Evolutionary conservation across 1,140 invertebrate genomes (phyloP).

Genomic region (Pseudomyrmex pallidus): DNA sequence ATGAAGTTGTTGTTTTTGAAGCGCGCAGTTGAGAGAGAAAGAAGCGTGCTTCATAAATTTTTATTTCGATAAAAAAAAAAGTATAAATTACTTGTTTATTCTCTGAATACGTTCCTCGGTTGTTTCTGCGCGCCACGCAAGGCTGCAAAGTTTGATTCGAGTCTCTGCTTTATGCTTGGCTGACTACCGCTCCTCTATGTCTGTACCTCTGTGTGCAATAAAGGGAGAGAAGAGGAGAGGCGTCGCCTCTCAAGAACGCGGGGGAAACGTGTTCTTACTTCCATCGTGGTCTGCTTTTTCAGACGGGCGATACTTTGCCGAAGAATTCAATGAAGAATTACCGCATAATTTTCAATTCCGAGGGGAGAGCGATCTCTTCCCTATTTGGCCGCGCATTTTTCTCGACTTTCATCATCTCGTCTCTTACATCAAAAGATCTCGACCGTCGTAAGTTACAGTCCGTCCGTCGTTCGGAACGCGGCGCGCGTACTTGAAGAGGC

Average conservation of each 20-base stretch:
- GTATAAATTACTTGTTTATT: conserved; percentile 27
- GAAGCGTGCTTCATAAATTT: too few relatives aligned
- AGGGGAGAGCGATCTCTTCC: conserved; percentile 33
- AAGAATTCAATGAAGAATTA: conserved; percentile 72
- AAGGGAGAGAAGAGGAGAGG: conserved; percentile 66
- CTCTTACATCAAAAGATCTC: conserved; percentile 10
- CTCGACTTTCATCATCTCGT: conserved; percentile 41
- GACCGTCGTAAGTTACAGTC: conserved; percentile 5
- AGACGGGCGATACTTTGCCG: conserved; percentile 61
- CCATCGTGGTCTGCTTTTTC: conserved; percentile 72
- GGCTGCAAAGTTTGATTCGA: conserved; percentile 80
- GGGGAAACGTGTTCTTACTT: conserved; percentile 72
- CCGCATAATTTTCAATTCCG: conserved; percentile 57
- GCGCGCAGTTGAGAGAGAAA: too few relatives aligned
- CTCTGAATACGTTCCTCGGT: conserved; percentile 51
- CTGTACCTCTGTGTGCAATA: conserved; percentile 70
- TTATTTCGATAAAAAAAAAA: too few relatives aligned
- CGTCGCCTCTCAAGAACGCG: conserved; percentile 62
- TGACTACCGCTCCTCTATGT: conserved; percentile 79
- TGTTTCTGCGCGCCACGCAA: conserved; percentile 74
- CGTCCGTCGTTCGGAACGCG: background rate
- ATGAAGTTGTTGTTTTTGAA: background rate
- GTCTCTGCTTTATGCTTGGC: conserved; percentile 80
- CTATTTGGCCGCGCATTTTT: conserved; percentile 52
- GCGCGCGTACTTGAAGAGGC: conserved; percentile 16